Evolutionary conservation across 2,797 vertebrate genomes (phyloP).

Genomic region (Ctenopoma multispine): DNA sequence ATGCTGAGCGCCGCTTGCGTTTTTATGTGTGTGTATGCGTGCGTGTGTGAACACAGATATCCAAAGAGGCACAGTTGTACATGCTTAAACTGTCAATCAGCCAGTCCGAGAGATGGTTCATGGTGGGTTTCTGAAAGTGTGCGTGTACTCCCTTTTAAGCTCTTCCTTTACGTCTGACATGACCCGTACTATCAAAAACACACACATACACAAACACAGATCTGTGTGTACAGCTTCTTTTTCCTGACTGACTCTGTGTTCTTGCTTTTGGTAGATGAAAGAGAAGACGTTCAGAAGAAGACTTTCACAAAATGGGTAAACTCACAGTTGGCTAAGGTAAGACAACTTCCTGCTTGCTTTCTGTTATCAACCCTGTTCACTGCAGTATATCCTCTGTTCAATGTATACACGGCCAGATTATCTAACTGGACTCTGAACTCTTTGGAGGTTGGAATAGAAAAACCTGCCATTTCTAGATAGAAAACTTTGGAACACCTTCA

Average conservation of each 20-base stretch:
- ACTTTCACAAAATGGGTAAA: conserved; percentile 99
- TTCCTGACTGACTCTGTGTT: conserved; percentile 14
- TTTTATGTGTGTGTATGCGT: conserved; percentile 14
- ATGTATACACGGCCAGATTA: background rate
- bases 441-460: background rate
- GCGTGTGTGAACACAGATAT: conserved; percentile 10
- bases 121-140: conserved; percentile 7
- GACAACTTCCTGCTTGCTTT: conserved; percentile 8
- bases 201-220: background rate
- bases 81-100: conserved; percentile 10
- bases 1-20: conserved; percentile 45
- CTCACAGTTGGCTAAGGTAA: conserved; percentile 97
- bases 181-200: background rate
- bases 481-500: background rate
- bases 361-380: background rate
- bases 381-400: background rate
- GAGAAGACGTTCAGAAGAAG: conserved; percentile 99
- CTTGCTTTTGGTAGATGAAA: conserved; percentile 90
- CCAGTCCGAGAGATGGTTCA: conserved; percentile 1
- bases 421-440: background rate
- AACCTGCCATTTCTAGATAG: no score
- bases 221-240: no score
- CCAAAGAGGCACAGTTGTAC: background rate
- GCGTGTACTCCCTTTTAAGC: background rate
- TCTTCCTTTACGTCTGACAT: conserved; percentile 9